Evolutionary conservation across 2,888 invertebrate species (phyloP).

Genomic region (Campopleginae sp.): DNA sequence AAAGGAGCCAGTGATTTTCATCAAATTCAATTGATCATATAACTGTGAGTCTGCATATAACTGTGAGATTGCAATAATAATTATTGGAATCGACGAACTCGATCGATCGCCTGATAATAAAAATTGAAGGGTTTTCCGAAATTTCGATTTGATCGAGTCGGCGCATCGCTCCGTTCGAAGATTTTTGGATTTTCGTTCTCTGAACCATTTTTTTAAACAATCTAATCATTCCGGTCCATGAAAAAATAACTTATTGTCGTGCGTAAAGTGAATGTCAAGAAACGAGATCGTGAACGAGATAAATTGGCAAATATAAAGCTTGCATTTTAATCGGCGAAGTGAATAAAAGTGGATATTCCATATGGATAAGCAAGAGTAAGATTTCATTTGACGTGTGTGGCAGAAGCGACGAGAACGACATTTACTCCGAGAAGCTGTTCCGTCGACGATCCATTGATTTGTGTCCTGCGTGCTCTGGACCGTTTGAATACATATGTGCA

Average conservation of each 20-base stretch:
- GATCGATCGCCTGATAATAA: no score
- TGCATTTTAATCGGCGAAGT: slow-evolving; percentile 32
- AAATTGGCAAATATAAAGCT: slow-evolving; percentile 14
- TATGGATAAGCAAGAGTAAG: slow-evolving; percentile 23
- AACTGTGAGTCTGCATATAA: no score
- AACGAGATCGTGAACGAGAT: neutral
- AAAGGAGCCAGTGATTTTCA: neutral
- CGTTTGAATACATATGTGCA: slow-evolving; percentile 54
- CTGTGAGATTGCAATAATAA: no score
- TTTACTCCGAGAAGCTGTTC: slow-evolving; percentile 47
- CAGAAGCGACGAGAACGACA: slow-evolving; percentile 42
- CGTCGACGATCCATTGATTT: slow-evolving; percentile 66
- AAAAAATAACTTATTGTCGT: neutral
- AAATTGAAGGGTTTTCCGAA: no score
- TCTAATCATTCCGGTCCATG: neutral
- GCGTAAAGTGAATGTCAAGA: neutral
- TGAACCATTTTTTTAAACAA: neutral
- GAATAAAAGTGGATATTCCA: slow-evolving; percentile 26
- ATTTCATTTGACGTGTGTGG: slow-evolving; percentile 24
- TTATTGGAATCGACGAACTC: no score
- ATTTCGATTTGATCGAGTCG: no score
- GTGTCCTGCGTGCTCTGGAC: slow-evolving; percentile 47
- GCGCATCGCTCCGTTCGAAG: neutral
- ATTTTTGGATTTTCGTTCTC: neutral
- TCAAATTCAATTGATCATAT: neutral